Base-by-base conservation (phyloP, 2,888 invertebrate species). In the Cataglyphis livida region DNA sequence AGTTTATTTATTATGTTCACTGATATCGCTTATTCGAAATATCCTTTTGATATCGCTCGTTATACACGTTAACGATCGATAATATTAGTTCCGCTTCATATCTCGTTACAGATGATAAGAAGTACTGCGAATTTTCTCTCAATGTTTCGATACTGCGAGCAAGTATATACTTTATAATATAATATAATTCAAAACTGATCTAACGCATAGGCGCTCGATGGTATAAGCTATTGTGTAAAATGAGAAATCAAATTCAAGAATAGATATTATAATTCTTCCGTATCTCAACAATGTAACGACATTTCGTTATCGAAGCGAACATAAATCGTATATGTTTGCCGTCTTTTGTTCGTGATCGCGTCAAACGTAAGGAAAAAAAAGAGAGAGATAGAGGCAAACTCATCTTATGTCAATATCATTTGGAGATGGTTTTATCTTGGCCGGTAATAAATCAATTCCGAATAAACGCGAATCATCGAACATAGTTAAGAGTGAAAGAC, bases 251-350 rank as follows among this genome's bases (percentile, higher is more conserved):
- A 41, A 78, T 59, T 78, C 71, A 44, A 44, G 25, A 79, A 79
- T 71, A 71, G 32, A 81, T 74, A 61, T 79, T 66, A 28, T 65
- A 65, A 84, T 81, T 75, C 51, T 54, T 51, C 3, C 35, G 57
- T 62, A 59, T 74, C 71, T 81, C 65, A 35, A 10, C 75, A 82
- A 78, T 71, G 87, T n/a, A 48, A 48, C 32, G 78, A 68, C 82
- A 84, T 85, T 87, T 85, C 88, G 90, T 91, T 91, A 91, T 91
- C 91, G 91, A 91, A 84, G 66, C 85, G 76, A 82, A 88, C 88
- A 88, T 92, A 92, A 91, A 91, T 91, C 88, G 88, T 44, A 68
- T 44, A 28, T 28, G 2, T 65, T 81, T 78, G 84, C 71, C 82
- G 76, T 82, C 84, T 84, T 82, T 35, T 71, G 66, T 81, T 48